A percentile compares a stretch with the other conserved stretches of the same genome.
Conservation (phyloP, 2,888 invertebrate genomes). For the Megamerina dolium region DNA sequence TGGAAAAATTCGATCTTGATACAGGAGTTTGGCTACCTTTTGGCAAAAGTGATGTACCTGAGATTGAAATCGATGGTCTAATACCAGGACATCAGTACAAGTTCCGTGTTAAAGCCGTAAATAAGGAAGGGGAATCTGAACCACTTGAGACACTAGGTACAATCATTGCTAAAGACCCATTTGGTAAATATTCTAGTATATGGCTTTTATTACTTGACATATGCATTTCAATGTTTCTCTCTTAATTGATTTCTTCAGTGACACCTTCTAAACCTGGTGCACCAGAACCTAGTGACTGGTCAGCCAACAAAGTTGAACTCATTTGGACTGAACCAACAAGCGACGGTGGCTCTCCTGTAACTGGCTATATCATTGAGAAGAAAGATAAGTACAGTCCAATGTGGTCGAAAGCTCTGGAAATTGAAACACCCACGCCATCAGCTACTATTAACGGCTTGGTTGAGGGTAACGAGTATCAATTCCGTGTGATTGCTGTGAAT, state of each 20-base stretch:
- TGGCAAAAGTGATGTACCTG: slow-evolving; percentile 73
- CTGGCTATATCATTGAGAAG: slow-evolving; percentile 88
- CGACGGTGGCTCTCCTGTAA: slow-evolving; percentile 92
- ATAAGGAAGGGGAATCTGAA: slow-evolving; percentile 93
- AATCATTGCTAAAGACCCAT: slow-evolving; percentile 91
- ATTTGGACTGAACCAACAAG: slow-evolving; percentile 84
- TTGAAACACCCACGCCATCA: slow-evolving; percentile 63
- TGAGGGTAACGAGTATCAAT: slow-evolving; percentile 96
- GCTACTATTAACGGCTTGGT: slow-evolving; percentile 84
- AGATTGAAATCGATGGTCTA: slow-evolving; percentile 82
- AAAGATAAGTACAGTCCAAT: slow-evolving; percentile 86
- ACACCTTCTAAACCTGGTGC: slow-evolving; percentile 80
- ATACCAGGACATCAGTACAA: slow-evolving; percentile 92
- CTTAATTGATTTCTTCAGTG: slow-evolving; percentile 52
- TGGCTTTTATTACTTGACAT: background rate
- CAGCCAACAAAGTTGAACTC: slow-evolving; percentile 84
- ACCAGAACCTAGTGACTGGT: slow-evolving; percentile 90
- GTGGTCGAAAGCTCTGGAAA: slow-evolving; percentile 90
- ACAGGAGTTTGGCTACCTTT: slow-evolving; percentile 88
- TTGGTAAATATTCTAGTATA: slow-evolving; percentile 79
- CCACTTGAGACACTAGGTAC: slow-evolving; percentile 90
- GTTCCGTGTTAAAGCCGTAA: slow-evolving; percentile 88
- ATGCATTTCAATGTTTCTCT: background rate
- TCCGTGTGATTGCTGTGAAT: slow-evolving; percentile 91
- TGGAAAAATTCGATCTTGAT: slow-evolving; percentile 87